Conservation (phyloP, 2,797 vertebrate genomes). For the Smutsia gigantea region DNA sequence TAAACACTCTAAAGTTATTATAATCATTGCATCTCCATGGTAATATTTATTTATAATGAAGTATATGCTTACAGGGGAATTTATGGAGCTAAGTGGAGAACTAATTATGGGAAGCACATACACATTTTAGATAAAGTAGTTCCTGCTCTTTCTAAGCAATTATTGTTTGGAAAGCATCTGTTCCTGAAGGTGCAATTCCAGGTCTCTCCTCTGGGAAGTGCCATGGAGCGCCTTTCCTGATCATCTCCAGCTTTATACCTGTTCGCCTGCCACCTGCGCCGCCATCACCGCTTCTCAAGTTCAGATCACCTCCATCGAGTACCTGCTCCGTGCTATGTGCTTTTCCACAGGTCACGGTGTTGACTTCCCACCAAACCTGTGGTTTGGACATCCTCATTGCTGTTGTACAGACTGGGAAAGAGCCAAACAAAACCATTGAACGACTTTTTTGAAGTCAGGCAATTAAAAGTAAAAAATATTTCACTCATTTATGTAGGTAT, state of each 20-base stretch:
- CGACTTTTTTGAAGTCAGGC: not conserved
- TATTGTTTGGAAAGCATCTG: no score
- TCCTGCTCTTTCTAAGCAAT: not conserved
- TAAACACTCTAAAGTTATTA: slow-evolving; percentile 62
- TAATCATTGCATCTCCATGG: slow-evolving; percentile 63
- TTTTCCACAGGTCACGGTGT: rapidly evolving
- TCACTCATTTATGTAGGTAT: rapidly evolving
- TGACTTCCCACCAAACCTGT: rapidly evolving
- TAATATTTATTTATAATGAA: slow-evolving; percentile 70
- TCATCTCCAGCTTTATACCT: rapidly evolving
- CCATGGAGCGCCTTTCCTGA: rapidly evolving
- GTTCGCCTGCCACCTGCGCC: not conserved
- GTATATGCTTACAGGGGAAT: slow-evolving; percentile 30
- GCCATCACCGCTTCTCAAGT: rapidly evolving
- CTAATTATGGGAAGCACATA: not conserved
- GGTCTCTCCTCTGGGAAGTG: rapidly evolving
- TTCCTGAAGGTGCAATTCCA: not conserved
- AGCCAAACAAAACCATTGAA: not conserved
- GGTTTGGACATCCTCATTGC: rapidly evolving
- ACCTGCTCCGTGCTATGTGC: rapidly evolving
- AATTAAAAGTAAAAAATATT: not conserved
- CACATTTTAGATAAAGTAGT: not conserved
- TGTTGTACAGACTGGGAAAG: no score
- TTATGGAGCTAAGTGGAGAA: slow-evolving; percentile 41
- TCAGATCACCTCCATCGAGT: rapidly evolving